Conservation (phyloP, 2,888 invertebrate genomes). For the Ligdia adustata region DNA sequence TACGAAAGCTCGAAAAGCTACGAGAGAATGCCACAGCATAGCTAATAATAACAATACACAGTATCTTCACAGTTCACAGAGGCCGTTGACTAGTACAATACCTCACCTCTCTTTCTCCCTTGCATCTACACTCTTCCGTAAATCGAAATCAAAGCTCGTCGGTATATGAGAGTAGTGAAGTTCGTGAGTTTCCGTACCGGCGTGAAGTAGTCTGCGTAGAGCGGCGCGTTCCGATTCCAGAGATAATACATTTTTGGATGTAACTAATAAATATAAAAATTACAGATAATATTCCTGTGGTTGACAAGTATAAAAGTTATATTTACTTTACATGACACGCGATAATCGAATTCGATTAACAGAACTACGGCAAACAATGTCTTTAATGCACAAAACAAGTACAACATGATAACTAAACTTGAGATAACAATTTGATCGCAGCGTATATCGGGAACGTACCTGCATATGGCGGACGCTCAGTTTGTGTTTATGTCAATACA, state of each 20-base stretch:
- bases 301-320: too few species aligned
- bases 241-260: constrained; percentile 38
- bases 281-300: too few species aligned
- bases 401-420: neutral
- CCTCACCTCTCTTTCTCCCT: constrained; percentile 60
- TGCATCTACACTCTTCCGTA: constrained; percentile 76
- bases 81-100: constrained; percentile 78
- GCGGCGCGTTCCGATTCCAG: constrained; percentile 58
- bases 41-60: constrained; percentile 63
- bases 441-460: constrained; percentile 70
- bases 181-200: constrained; percentile 49
- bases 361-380: too few species aligned
- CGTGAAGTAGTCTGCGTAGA: constrained; percentile 62
- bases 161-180: constrained; percentile 73
- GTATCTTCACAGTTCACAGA: constrained; percentile 70
- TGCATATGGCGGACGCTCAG: constrained; percentile 83
- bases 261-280: too few species aligned
- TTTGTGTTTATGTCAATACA: constrained; percentile 84
- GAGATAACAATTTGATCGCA: constrained; percentile 9
- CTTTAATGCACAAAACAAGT: too few species aligned
- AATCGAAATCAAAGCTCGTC: constrained; percentile 84
- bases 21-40: constrained; percentile 65
- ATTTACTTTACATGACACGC: too few species aligned
- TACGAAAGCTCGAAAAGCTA: constrained; percentile 45
- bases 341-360: too few species aligned